Evolutionary conservation across 2,113 vertebrate species (phyloP), one percentile per base, ranked within the genome.

Genomic region (Eulemur rufifrons): DNA sequence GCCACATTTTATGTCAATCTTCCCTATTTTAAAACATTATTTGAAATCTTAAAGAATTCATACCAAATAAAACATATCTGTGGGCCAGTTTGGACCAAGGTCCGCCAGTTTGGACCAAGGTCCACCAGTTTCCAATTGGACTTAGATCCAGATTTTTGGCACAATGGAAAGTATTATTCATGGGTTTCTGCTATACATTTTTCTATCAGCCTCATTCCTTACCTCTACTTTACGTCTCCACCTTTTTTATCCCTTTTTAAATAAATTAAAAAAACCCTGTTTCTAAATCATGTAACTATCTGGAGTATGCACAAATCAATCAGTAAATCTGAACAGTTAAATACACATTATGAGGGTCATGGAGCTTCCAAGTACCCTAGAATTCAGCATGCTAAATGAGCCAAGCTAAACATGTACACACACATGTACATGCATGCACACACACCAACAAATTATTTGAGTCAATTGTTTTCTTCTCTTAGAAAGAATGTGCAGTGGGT

Each of bases 1-100:
- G 69, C 32, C 20, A 81, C 59, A 71, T n/a, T 73, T 77, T 37
- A 85, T n/a, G 9, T 64, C 14, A 73, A 4, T 77, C 32, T 4
- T 83, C 23, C 27, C 6, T 15, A 77, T 66, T 66, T 64, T n/a
- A 80, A 89, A 86, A 86, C 23, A 42, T 45, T 18, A 29, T 61
- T 74, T 80, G 45, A 80, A 89, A 73, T 87, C 34, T 89, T 86
- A 85, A 94, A 52, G 18, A 95, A 93, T 34, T 8, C 27, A 86
- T 71, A 34, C 27, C 63, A 91, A 61, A 73, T 42, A 34, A 95
- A 95, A 73, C 6, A 87, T 34, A 27, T 20, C 10, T 52, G 18
- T 39, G 13, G 32, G 13, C 3, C 34, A 76, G 21, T 87, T 47
- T 68, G 21, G 15, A 84, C 5, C 1, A 52, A 74, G 61, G 74